Evolutionary conservation across 2,797 vertebrate species (phyloP), one percentile per base, ranked within the genome.

Genomic region (Crocidura indochinensis): DNA sequence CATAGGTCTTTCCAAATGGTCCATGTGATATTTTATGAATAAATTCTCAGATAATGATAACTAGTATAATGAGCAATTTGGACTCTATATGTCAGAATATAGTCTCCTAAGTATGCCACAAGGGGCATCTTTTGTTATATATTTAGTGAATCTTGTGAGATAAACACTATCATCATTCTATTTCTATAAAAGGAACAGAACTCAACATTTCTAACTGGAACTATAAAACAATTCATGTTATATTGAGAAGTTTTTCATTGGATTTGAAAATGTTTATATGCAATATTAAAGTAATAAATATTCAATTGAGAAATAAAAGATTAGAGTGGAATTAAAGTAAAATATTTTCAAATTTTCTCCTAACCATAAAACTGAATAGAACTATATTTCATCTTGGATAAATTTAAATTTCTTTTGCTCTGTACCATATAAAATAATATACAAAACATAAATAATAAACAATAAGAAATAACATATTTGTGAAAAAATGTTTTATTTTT

Each of bases 31-130:
- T 47, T 15, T 29, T 77, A 10, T 31, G 31, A 95, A 76, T 20
- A 91, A 64, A 15, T n/a, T 84, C 51, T 67, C 65, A 73, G 20
- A 73, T 53, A 62, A 80, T 85, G 69, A 81, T 29, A 56, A 68
- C 31, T 8, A 79, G 8, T 11, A 62, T 44, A 29, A 77, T 26
- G 17, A 49, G 17, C 15, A 69, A 88, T 85, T 92, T 38, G 11
- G 9, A 75, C 31, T 87, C 74, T 78, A 29, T 53, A 29, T 44
- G 44, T 71, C 27, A 53, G 24, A n/a, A 60, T 17, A 60, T 6
- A 87, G 17, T 85, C 46, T 49, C 47, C 6, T 26, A 86, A 81
- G 5, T n/a, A 67, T 4, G 17, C n/a, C 38, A 60, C 27, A 2
- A 4, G 71, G 6, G 9, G 29, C 73, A 74, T 31, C 14, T 60